Conservation (phyloP, 2,888 invertebrate species). For the Tridacna gigas region DNA sequence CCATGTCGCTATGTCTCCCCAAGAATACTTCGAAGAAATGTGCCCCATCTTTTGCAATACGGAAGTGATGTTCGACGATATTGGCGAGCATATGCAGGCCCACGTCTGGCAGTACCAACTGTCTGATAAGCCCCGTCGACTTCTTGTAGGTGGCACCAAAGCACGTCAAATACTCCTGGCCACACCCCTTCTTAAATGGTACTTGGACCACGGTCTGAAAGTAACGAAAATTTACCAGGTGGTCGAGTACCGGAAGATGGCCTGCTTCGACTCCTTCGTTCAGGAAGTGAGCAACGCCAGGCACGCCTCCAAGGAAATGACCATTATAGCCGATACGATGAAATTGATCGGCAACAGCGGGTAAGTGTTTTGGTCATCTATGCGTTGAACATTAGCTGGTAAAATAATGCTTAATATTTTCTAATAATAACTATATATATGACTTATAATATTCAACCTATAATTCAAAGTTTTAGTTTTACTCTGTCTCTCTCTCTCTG, state of each 20-base stretch:
- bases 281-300: constrained; percentile 51
- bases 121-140: constrained; percentile 30
- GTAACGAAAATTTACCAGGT: constrained; percentile 53
- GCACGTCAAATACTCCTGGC: constrained; percentile 48
- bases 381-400: no score
- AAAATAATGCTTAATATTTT: no score
- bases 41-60: constrained; percentile 47
- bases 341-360: constrained; percentile 52
- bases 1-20: constrained; percentile 21
- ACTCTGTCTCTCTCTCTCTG: no score
- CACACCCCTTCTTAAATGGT: constrained; percentile 56
- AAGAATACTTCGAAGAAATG: constrained; percentile 43
- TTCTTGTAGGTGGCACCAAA: constrained; percentile 43
- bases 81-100: constrained; percentile 40
- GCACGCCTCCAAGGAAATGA: constrained; percentile 41
- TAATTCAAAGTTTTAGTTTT: no score
- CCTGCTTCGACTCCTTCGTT: constrained; percentile 44
- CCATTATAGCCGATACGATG: constrained; percentile 51
- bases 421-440: no score
- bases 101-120: constrained; percentile 24
- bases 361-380: constrained; percentile 21
- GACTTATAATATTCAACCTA: no score
- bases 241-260: constrained; percentile 35
- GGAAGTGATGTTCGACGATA: constrained; percentile 34
- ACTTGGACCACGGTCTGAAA: constrained; percentile 50